Percentiles rank a stretch among this genome's conserved stretches.
Evolutionary conservation across 2,113 vertebrate genomes (phyloP).

Genomic region (Camelus dromedarius): DNA sequence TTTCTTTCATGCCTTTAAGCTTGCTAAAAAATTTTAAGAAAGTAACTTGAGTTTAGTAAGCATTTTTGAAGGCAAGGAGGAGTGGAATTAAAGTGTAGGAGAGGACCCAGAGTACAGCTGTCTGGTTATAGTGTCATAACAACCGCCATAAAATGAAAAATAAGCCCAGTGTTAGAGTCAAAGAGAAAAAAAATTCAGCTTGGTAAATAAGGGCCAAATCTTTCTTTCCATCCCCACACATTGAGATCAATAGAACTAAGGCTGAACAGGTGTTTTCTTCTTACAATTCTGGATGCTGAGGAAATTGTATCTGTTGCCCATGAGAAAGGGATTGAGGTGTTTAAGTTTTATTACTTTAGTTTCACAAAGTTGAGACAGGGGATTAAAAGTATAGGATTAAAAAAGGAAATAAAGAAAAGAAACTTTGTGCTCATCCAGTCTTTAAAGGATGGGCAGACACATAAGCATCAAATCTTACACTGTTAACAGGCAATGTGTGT

Average conservation of each 20-base stretch:
- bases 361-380: background rate
- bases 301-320: background rate
- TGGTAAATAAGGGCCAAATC: background rate
- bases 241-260: background rate
- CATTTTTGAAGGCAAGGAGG: background rate
- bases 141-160: slow-evolving; percentile 19
- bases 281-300: background rate
- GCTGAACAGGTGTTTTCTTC: background rate
- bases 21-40: slow-evolving; percentile 28
- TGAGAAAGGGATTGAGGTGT: background rate
- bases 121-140: background rate
- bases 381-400: background rate
- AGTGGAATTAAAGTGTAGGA: background rate
- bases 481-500: background rate
- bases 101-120: background rate
- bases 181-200: background rate
- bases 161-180: background rate
- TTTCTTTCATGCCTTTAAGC: background rate
- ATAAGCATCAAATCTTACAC: background rate
- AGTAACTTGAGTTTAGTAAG: background rate
- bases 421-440: background rate
- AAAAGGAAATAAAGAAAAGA: background rate
- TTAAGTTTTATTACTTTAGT: slow-evolving; percentile 7
- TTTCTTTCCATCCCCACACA: background rate
- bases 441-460: background rate